Conservation (phyloP, 2,888 invertebrate species). For the Abrostola tripartita region DNA sequence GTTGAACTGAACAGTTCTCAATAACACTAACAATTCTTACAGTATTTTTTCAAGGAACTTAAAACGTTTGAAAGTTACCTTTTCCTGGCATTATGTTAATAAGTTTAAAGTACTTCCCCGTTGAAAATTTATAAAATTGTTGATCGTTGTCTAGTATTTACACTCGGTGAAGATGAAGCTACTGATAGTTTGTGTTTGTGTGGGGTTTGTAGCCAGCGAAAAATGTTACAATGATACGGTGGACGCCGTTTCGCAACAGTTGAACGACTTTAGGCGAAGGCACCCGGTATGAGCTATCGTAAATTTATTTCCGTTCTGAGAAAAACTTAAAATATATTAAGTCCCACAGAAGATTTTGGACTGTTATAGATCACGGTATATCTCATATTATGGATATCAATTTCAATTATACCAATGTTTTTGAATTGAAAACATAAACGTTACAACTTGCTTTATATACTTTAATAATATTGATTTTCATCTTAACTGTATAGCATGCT, state of each 20-base stretch:
- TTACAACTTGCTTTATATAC: too few relatives aligned
- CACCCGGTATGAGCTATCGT: constrained; percentile 3
- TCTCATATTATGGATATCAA: too few relatives aligned
- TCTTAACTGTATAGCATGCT: too few relatives aligned
- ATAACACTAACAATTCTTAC: too few relatives aligned
- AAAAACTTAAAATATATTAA: too few relatives aligned
- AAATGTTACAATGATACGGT: constrained; percentile 6
- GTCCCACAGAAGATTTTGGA: too few relatives aligned
- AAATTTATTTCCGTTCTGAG: too few relatives aligned
- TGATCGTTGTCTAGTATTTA: background rate
- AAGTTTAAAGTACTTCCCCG: background rate
- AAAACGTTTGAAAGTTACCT: background rate
- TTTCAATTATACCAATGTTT: too few relatives aligned
- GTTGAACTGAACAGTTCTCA: too few relatives aligned
- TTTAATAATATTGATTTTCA: background rate
- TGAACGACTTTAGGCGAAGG: background rate
- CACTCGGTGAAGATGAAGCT: constrained; percentile 2
- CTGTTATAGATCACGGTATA: too few relatives aligned
- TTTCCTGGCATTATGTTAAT: constrained; percentile 5
- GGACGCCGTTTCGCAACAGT: constrained; percentile 6
- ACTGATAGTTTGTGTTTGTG: background rate
- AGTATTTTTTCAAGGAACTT: background rate
- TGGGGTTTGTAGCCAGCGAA: background rate
- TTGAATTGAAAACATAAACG: too few relatives aligned
- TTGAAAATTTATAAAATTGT: constrained; percentile 8